Conservation (phyloP, 2,888 invertebrate genomes). For the Lathronympha strigana region DNA sequence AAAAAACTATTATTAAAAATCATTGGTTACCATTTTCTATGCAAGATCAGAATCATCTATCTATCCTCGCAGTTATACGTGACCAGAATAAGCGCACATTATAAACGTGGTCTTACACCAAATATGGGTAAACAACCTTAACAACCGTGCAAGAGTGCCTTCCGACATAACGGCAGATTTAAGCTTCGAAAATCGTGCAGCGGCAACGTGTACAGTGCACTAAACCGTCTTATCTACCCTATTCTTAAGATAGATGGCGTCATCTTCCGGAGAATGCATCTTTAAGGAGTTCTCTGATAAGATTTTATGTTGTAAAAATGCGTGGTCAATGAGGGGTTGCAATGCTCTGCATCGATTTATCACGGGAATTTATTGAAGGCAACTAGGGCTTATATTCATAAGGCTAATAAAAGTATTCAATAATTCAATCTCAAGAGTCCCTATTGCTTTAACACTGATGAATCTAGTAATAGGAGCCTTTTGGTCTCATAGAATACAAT, state of each 20-base stretch:
- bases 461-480: too few relatives aligned
- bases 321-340: constrained; percentile 52
- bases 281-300: constrained; percentile 69
- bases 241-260: constrained; percentile 67
- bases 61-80: constrained; percentile 39
- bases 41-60: constrained; percentile 36
- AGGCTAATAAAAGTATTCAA: background rate
- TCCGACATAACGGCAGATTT: constrained; percentile 61
- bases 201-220: constrained; percentile 66
- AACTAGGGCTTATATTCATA: background rate
- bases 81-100: constrained; percentile 42
- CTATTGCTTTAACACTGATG: too few relatives aligned
- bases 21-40: constrained; percentile 28
- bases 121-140: constrained; percentile 46
- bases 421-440: background rate
- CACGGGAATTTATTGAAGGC: too few relatives aligned
- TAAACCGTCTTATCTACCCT: constrained; percentile 75
- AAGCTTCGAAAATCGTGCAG: constrained; percentile 62
- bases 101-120: constrained; percentile 47
- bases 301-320: constrained; percentile 68
- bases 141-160: constrained; percentile 50
- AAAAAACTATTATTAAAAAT: constrained; percentile 11
- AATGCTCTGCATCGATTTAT: constrained; percentile 8
- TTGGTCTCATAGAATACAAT: too few relatives aligned
- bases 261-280: constrained; percentile 73